These are phyloP conservation scores for Rissa tridactyla DNA, from an alignment of 2,113 vertebrate genomes.

Conservation along the genomic window DNA sequence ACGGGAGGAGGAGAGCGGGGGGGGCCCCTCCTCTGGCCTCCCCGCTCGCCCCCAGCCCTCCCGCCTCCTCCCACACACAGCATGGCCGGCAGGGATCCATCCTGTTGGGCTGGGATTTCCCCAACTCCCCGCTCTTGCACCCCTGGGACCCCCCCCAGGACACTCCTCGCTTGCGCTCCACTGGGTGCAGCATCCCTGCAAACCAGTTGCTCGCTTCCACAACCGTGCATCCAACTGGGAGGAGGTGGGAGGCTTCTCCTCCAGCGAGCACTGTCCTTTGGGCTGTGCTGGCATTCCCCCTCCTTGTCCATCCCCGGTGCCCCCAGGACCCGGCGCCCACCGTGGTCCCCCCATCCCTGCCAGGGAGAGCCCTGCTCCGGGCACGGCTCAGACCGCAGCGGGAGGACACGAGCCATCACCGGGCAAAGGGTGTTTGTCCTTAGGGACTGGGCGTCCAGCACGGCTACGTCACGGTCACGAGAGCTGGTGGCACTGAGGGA, in stretches of 20 bases:
- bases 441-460: not conserved
- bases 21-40: conserved; percentile 28
- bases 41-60: not conserved
- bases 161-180: not conserved
- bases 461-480: not conserved
- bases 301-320: not conserved
- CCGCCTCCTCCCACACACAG: not conserved
- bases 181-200: not conserved
- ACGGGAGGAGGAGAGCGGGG: not conserved
- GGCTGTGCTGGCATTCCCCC: not conserved
- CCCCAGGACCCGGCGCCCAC: accelerated
- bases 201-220: not conserved
- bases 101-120: not conserved
- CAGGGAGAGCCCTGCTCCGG: accelerated
- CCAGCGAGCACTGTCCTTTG: accelerated
- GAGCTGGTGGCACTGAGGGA: not conserved
- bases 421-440: not conserved
- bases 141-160: no score
- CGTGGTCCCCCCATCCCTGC: not conserved
- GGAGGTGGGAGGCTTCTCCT: not conserved
- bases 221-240: not conserved
- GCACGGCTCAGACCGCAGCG: accelerated
- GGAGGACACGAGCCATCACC: accelerated
- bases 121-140: not conserved
- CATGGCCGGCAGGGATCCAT: not conserved